Conservation (phyloP, 2,888 invertebrate genomes). For the Herminia tarsipennalis region DNA sequence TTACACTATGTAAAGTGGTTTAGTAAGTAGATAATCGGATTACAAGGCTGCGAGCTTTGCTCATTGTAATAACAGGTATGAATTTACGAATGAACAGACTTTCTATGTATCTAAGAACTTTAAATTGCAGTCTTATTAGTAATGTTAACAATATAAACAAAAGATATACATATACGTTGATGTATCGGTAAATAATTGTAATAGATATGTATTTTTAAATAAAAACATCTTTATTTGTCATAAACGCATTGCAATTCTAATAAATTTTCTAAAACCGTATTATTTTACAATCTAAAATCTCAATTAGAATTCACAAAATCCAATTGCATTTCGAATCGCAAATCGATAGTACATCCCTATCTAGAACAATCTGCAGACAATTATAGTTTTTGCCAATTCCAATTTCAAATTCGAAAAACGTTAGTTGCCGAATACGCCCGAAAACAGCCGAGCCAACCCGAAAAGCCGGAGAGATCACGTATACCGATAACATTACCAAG, state of each 20-base stretch:
- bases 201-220: too few relatives aligned
- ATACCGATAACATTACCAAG: conserved; percentile 83
- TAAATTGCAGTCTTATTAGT: too few relatives aligned
- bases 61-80: too few relatives aligned
- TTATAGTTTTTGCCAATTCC: conserved; percentile 60
- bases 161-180: too few relatives aligned
- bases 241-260: neutral
- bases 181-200: too few relatives aligned
- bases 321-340: conserved; percentile 11
- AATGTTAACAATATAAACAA: too few relatives aligned
- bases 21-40: too few relatives aligned
- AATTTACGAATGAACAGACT: too few relatives aligned
- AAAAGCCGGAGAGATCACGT: conserved; percentile 82
- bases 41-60: too few relatives aligned
- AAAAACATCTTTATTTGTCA: too few relatives aligned
- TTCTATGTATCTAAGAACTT: too few relatives aligned
- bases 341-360: conserved; percentile 30
- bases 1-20: too few relatives aligned
- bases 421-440: conserved; percentile 59
- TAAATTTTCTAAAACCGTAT: neutral
- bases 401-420: conserved; percentile 65
- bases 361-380: conserved; percentile 51
- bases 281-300: neutral
- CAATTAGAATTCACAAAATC: neutral
- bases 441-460: conserved; percentile 51